Evolutionary conservation across 2,888 invertebrate genomes (phyloP), one percentile per base, ranked within the genome.

Genomic region (Heterodera filipjevi): DNA sequence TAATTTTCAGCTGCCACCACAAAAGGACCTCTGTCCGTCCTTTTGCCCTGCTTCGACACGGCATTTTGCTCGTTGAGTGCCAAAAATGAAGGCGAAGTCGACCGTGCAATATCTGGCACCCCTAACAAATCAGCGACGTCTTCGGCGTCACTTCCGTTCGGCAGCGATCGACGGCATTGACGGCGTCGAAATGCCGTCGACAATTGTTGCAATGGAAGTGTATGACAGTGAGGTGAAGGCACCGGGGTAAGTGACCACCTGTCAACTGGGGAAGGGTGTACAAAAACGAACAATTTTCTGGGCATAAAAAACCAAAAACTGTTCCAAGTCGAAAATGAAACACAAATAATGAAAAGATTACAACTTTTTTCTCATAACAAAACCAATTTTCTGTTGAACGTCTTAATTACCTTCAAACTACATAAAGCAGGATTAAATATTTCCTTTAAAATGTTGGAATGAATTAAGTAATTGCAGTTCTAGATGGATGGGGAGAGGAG

Each of bases 11-110:
- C 53, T 68, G 46, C 39, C 59, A 0, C 2, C 53, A 19, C 27
- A 59, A 59, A 59, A 46, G 77, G 70, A 5, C 46, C 6, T 12
- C 49, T 72, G 68, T 53, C 46, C 19, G 64, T 77, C 12, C 14
- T 71, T 32, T 22, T 46, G 22, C 72, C 79, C 35, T 53, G 76
- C 64, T 79, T 76, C 66, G 79, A 79, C 77, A 77, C 79, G 0
- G 44, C 78, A 30, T 76, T 72, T 44, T 64, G 12, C 44, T 59
- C 66, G n/a, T 32, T 76, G 3, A 27, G n/a, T 8, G 44, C 46
- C 6, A 49, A 59, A 8, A 22, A 5, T 59, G 6, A 59, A n/a
- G n/a, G 27, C 59, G 59, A 59, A 6, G 59, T 6, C n/a, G 27
- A 27, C 59, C n/a, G n/a, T 16, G n/a, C 59, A 59, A 59, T 6